Evolutionary conservation across 2,888 invertebrate genomes (phyloP).

Genomic region (Drosophila fungiperda): DNA sequence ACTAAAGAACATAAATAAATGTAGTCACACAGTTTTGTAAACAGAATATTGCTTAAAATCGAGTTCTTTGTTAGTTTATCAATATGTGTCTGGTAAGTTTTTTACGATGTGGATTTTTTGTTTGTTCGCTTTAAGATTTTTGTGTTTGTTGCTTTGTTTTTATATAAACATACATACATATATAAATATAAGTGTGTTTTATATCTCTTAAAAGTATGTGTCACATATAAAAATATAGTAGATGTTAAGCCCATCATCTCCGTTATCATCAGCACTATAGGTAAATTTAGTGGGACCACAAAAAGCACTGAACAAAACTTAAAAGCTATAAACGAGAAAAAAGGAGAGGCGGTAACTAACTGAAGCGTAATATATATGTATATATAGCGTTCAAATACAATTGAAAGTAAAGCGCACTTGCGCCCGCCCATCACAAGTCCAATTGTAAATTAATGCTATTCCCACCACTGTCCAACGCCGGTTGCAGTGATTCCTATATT

Average conservation of each 20-base stretch:
- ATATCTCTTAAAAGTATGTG: slow-evolving; percentile 72
- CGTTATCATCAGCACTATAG: slow-evolving; percentile 48
- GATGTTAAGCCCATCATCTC: slow-evolving; percentile 48
- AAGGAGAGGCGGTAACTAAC: slow-evolving; percentile 73
- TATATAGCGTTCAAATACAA: slow-evolving; percentile 49
- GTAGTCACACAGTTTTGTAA: slow-evolving; percentile 32
- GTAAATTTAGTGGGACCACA: slow-evolving; percentile 58
- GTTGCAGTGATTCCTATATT: slow-evolving; percentile 84
- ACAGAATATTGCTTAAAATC: slow-evolving; percentile 51
- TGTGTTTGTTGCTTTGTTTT: slow-evolving; percentile 26
- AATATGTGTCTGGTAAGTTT: slow-evolving; percentile 54
- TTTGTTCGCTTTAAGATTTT: slow-evolving; percentile 13
- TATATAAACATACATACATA: slow-evolving; percentile 53
- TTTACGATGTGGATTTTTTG: not conserved
- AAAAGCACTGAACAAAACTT: slow-evolving; percentile 71
- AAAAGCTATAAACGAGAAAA: slow-evolving; percentile 66
- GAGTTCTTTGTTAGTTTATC: slow-evolving; percentile 59
- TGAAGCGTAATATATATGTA: slow-evolving; percentile 66
- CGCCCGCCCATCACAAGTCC: slow-evolving; percentile 68
- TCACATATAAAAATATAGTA: slow-evolving; percentile 80
- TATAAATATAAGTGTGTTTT: slow-evolving; percentile 66
- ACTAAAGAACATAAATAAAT: slow-evolving; percentile 54
- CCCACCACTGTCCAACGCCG: slow-evolving; percentile 44
- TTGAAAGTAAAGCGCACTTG: slow-evolving; percentile 37
- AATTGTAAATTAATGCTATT: slow-evolving; percentile 58